phyloP scores from a whole-genome alignment of 2,888 invertebrate species.

The Amblyjoppa proteus region DNA sequence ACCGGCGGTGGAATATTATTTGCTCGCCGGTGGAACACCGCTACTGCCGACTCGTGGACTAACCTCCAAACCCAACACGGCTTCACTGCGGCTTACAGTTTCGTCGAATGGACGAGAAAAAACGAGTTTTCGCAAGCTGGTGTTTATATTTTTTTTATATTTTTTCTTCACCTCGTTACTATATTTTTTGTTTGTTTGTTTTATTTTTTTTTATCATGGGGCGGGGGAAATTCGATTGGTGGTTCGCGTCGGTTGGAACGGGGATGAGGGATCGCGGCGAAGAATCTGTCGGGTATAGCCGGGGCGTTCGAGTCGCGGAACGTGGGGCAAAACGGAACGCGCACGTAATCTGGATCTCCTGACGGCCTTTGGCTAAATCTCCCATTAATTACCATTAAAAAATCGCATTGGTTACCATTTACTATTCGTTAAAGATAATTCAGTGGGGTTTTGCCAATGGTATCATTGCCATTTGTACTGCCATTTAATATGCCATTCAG shows the following conservation, averaged over 20 bases:
- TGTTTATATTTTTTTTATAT: not conserved
- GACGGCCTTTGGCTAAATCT: too few relatives aligned
- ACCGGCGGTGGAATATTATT: conserved; percentile 67
- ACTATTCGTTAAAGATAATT: too few relatives aligned
- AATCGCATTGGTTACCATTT: too few relatives aligned
- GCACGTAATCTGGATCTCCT: too few relatives aligned
- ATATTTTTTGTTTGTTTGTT: not conserved
- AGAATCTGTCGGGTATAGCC: conserved; percentile 33
- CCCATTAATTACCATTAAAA: too few relatives aligned
- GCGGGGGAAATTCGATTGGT: not conserved
- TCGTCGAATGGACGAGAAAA: conserved; percentile 56
- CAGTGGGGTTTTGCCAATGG: too few relatives aligned
- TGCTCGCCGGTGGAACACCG: conserved; percentile 46
- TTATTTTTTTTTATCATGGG: not conserved
- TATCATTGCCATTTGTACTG: too few relatives aligned
- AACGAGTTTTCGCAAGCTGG: conserved; percentile 54
- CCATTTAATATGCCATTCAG: too few relatives aligned
- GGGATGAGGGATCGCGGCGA: not conserved
- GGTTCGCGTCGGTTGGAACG: not conserved
- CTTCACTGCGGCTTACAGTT: conserved; percentile 29
- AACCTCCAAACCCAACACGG: not conserved
- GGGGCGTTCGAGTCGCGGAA: too few relatives aligned
- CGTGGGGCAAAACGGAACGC: too few relatives aligned
- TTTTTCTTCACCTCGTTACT: not conserved
- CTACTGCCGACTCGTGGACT: conserved; percentile 24